Base-by-base conservation (phyloP, 2,888 invertebrate species). In the Saturnia japonica region DNA sequence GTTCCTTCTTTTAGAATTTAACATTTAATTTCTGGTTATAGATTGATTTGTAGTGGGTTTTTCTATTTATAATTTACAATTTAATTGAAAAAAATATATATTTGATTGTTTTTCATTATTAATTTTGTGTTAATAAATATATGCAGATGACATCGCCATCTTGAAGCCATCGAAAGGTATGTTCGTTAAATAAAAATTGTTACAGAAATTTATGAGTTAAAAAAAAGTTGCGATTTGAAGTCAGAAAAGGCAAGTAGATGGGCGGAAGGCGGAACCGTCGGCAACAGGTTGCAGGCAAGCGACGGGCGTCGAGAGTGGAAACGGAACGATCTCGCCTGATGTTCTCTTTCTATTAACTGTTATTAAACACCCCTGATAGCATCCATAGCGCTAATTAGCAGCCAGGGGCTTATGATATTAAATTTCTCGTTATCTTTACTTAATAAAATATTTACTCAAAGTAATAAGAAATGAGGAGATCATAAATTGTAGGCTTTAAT, bases 231-330 rank as follows among this genome's bases (percentile, higher is more conserved):
- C 54, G 73, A 67, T 67, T 73, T 54, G 54, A 66, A 69, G 64
- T 71, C 76, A 76, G 78, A 78, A 82, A 77, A 80, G 78, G 76
- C 75, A 71, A 74, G 80, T 78, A 80, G 88, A 91, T 89, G 93
- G 93, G 93, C 93, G 93, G 90, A 92, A 93, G 93, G 93, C 93
- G 93, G 88, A 88, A 83, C 92, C 91, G 89, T 72, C 89, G 90
- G 92, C 93, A 94, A 93, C 93, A 93, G 93, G 93, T 93, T 90
- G 92, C 82, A 77, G 80, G 77, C 77, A 73, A 73, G 78, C 80
- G 80, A 68, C 82, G 85, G 81, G 83, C 83, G 81, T 74, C 82
- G 83, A 82, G 82, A 78, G 82, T 82, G 78, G 82, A 77, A 78
- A 73, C 78, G 74, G 69, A 73, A 73, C 72, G 80, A 77, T 77